Evolutionary conservation across 2,888 invertebrate species (phyloP), one percentile per base, ranked within the genome.

Genomic region (Eustalomyia histrio): DNA sequence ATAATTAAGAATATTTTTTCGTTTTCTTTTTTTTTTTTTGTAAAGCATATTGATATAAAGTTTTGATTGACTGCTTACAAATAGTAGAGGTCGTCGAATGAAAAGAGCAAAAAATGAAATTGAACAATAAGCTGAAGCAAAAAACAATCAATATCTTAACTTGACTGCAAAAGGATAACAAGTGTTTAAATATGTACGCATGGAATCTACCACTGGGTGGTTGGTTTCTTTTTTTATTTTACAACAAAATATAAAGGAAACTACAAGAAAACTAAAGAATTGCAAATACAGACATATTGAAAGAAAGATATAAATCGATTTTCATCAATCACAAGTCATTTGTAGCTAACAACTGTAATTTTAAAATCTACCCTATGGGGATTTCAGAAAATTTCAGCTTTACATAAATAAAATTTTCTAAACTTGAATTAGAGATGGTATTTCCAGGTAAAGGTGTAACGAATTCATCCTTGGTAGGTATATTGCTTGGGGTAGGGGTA

Each of bases 101-200:
- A 47, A 47, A n/a, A n/a, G 43, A 47, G n/a, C n/a, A 47, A 47
- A n/a, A 39, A 47, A 47, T 14, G 5, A 47, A 14, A 47, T 29
- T 6, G 14, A 47, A n/a, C n/a, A 47, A 47, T 2, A 47, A 47
- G n/a, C 4, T n/a, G 2, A 47, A 47, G n/a, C 4, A 47, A 47
- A 47, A 47, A 47, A 47, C 43, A 47, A 47, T 47, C 43, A 47
- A 47, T 47, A 47, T 55, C 55, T 67, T 43, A 24, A 57, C 43
- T 39, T 55, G 57, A 67, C 67, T 67, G 21, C 55, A 67, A 67
- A 47, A 53, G 67, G 24, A 67, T 57, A 55, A 43, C 43, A 67
- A 67, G 24, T 67, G 24, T 18, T 64, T 57, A 57, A 64, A 53
- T 63, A 63, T 72, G 43, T 63, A 72, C 55, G 63, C 63, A 63